Percentiles rank a stretch among this genome's conserved stretches.
Evolutionary conservation across 2,113 vertebrate species (phyloP).

Genomic region (Hippocampus zosterae): DNA sequence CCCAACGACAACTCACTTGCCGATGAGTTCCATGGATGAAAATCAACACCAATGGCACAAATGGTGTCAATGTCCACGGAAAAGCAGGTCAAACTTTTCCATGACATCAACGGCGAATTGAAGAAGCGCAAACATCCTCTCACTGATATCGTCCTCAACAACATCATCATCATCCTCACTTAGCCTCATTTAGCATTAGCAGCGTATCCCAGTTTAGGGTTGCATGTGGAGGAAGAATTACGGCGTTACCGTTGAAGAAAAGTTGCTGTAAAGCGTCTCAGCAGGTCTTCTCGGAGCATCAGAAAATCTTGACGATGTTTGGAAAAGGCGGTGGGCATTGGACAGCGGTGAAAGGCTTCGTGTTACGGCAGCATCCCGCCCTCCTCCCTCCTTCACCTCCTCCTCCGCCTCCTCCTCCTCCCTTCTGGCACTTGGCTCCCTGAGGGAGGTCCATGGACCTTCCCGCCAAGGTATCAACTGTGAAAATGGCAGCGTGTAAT

Average conservation of each 20-base stretch:
- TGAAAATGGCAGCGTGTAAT: background rate
- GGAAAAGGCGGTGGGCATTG: background rate
- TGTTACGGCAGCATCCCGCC: conserved; percentile 7
- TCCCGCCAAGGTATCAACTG: background rate
- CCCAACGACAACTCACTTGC: background rate
- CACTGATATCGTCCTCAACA: background rate
- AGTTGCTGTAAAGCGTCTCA: background rate
- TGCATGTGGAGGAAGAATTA: background rate
- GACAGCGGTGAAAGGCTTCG: background rate
- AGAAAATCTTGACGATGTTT: background rate
- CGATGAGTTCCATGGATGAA: background rate
- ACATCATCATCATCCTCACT: background rate
- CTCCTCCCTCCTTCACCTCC: conserved; percentile 19
- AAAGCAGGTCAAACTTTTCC: background rate
- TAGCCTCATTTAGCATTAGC: background rate
- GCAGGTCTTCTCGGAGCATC: background rate
- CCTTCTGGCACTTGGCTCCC: conserved; percentile 15
- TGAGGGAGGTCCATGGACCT: conserved; percentile 23
- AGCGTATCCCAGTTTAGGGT: background rate
- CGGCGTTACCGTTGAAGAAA: background rate
- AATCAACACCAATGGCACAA: background rate
- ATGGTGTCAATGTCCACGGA: background rate
- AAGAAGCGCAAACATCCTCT: background rate
- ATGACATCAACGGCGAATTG: background rate
- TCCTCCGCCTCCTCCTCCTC: conserved; percentile 57